A percentile compares a stretch with the other conserved stretches of the same genome.
phyloP scores from a whole-genome alignment of 1,140 invertebrate species.

The Sinella curviseta region DNA sequence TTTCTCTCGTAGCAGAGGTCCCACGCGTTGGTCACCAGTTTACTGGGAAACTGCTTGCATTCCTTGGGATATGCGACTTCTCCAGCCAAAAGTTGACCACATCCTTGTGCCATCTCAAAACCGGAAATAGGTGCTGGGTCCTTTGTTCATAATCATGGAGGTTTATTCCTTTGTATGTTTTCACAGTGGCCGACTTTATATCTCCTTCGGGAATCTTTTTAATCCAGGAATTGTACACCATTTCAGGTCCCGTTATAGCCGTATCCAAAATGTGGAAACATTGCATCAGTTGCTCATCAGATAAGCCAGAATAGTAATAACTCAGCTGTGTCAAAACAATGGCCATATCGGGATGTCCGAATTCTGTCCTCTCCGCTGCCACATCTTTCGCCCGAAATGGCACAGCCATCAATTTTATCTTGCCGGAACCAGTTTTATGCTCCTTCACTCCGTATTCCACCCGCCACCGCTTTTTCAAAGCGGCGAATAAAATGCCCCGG shows the following conservation, averaged over 20 bases:
- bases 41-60: conserved; percentile 35
- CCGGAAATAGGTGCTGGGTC: conserved; percentile 30
- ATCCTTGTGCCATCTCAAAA: conserved; percentile 31
- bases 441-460: conserved; percentile 42
- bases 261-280: conserved; percentile 14
- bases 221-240: conserved; percentile 28
- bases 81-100: conserved; percentile 40
- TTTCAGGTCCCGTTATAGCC: not conserved
- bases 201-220: not conserved
- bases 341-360: conserved; percentile 42
- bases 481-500: conserved; percentile 26
- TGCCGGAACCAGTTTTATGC: not conserved
- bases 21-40: conserved; percentile 36
- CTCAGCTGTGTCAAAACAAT: conserved; percentile 36
- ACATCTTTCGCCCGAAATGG: conserved; percentile 46
- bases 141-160: conserved; percentile 35
- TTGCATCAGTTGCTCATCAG: conserved; percentile 30
- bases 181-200: too few species aligned
- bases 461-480: conserved; percentile 36
- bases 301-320: conserved; percentile 41
- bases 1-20: conserved; percentile 29
- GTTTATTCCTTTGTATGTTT: conserved; percentile 32
- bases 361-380: conserved; percentile 41
- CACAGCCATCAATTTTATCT: conserved; percentile 31
- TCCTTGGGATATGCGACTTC: conserved; percentile 32